phyloP scores from a whole-genome alignment of 2,888 invertebrate genomes.

The Rhagium mordax region DNA sequence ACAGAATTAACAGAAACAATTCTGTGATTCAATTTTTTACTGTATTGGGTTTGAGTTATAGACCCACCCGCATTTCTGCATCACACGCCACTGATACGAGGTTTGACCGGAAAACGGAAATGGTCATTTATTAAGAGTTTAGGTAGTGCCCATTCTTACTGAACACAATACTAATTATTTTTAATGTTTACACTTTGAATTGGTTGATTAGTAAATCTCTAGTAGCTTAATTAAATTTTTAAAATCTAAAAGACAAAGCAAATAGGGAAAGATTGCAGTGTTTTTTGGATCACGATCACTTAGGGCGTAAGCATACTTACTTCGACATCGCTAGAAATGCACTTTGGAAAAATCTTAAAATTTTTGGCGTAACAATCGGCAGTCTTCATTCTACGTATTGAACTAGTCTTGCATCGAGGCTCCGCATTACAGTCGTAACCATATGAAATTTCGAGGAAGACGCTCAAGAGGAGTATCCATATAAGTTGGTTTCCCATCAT shows the following conservation, averaged over 20 bases:
- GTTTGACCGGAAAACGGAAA: constrained; percentile 34
- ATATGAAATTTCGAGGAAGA: background rate
- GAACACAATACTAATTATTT: background rate
- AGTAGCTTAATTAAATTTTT: background rate
- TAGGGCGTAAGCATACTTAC: no score
- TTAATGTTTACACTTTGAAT: background rate
- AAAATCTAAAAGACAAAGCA: no score
- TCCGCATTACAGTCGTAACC: constrained; percentile 51
- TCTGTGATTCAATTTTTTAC: no score
- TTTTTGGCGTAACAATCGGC: constrained; percentile 65
- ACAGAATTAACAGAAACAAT: no score
- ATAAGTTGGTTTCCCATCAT: constrained; percentile 22
- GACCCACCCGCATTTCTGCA: background rate
- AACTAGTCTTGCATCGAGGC: constrained; percentile 54
- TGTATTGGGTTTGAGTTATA: background rate
- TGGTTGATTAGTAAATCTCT: background rate
- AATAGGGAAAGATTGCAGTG: no score
- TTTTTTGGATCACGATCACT: background rate
- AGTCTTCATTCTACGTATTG: constrained; percentile 60
- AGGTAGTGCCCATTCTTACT: background rate
- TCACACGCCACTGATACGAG: constrained; percentile 6
- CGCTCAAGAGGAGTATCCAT: background rate
- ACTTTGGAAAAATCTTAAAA: constrained; percentile 62
- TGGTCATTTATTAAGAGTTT: constrained; percentile 18
- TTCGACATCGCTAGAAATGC: constrained; percentile 63